phyloP scores from a whole-genome alignment of 2,888 invertebrate species.

The Tenthredo notha region DNA sequence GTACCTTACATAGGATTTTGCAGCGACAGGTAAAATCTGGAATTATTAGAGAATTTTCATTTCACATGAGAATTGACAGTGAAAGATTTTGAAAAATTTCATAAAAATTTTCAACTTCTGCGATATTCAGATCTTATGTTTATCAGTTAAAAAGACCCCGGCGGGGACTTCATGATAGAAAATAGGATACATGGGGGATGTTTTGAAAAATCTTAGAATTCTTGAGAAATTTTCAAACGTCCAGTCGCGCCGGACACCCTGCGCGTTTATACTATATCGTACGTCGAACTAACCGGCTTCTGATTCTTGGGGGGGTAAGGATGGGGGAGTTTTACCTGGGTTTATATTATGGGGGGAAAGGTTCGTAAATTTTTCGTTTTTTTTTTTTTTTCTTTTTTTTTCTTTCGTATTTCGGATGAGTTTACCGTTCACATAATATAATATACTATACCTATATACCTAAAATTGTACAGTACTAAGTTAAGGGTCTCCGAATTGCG shows the following conservation, averaged over 20 bases:
- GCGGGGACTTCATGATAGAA: no score
- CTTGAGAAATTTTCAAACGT: no score
- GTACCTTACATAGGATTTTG: neutral
- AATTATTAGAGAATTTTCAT: no score
- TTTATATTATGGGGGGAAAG: neutral
- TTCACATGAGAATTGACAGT: no score
- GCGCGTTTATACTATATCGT: neutral
- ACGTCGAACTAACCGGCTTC: neutral
- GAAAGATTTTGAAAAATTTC: no score
- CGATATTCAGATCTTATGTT: no score
- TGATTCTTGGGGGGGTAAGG: neutral
- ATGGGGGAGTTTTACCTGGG: neutral
- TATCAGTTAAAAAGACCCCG: no score
- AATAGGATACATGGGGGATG: no score
- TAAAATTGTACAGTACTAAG: neutral
- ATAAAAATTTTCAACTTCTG: no score
- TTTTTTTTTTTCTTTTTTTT: neutral
- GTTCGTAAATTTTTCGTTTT: neutral
- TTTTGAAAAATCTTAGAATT: no score
- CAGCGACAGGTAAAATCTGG: no score
- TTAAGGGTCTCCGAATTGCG: conserved; percentile 3
- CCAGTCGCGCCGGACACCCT: no score
- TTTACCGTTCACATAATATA: neutral
- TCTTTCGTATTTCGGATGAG: neutral
- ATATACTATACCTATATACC: neutral